Evolutionary conservation across 2,888 invertebrate species (phyloP).

Genomic region (Dromius quadrimaculatus): DNA sequence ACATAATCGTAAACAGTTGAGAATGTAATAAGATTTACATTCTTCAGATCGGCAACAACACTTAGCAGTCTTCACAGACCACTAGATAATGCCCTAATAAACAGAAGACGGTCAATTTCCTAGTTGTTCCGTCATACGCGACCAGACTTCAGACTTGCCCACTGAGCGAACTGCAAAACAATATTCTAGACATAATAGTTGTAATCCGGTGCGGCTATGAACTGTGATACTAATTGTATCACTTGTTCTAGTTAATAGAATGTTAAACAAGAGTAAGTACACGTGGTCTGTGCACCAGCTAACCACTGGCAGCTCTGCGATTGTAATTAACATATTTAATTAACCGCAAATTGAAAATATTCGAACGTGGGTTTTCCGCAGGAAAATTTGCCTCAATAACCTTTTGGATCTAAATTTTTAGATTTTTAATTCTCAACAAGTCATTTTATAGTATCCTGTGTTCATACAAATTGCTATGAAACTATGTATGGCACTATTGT

Average conservation of each 20-base stretch:
- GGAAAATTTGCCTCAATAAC: too few species aligned
- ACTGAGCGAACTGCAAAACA: constrained; percentile 12
- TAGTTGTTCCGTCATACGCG: constrained; percentile 13
- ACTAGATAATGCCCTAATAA: constrained; percentile 7
- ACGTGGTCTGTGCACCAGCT: neutral
- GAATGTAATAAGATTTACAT: neutral
- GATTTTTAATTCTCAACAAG: too few species aligned
- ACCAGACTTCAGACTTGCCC: too few species aligned
- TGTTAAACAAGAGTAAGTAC: constrained; percentile 34
- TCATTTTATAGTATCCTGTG: too few species aligned
- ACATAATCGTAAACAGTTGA: too few species aligned
- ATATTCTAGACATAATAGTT: constrained; percentile 29
- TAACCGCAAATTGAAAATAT: constrained; percentile 15
- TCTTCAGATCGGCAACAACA: neutral
- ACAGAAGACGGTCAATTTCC: constrained; percentile 35
- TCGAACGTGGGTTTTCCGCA: too few species aligned
- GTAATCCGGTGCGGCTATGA: constrained; percentile 30
- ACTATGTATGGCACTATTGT: too few species aligned
- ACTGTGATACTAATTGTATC: constrained; percentile 28
- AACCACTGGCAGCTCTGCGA: neutral
- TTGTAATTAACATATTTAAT: constrained; percentile 28
- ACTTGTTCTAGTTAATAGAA: constrained; percentile 38
- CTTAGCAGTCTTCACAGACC: constrained; percentile 15
- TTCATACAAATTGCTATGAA: too few species aligned
- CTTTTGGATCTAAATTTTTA: too few species aligned